Conservation (phyloP, 1,140 invertebrate species). For the Drosophila varians region DNA sequence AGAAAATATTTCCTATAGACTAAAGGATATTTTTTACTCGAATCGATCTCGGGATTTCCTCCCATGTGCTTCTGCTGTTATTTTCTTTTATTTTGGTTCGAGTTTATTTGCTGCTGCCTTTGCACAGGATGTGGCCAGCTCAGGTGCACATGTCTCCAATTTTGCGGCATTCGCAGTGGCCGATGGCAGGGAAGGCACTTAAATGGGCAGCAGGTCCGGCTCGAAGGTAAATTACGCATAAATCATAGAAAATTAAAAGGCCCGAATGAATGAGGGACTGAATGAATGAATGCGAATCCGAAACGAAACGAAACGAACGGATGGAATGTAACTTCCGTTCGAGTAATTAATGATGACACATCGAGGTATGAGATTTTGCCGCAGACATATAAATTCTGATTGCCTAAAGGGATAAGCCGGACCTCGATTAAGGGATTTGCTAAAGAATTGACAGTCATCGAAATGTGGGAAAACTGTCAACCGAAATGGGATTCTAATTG, state of each 20-base stretch:
- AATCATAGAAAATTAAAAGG: conserved; percentile 78
- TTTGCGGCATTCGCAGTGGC: conserved; percentile 4
- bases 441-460: conserved; percentile 22
- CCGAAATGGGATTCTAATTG: conserved; percentile 44
- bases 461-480: conserved; percentile 43
- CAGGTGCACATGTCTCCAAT: conserved; percentile 65
- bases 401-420: conserved; percentile 44
- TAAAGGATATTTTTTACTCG: conserved; percentile 4
- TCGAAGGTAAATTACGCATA: conserved; percentile 62
- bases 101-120: conserved; percentile 37
- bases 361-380: conserved; percentile 29
- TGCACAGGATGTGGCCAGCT: conserved; percentile 63
- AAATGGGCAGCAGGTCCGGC: conserved; percentile 39
- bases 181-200: conserved; percentile 30
- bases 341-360: conserved; percentile 55
- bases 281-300: conserved; percentile 18
- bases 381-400: conserved; percentile 45
- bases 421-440: conserved; percentile 45
- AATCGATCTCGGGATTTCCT: conserved; percentile 1
- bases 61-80: background rate
- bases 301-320: conserved; percentile 21
- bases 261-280: conserved; percentile 20
- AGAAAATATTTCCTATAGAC: background rate
- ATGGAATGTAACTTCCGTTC: conserved; percentile 55
- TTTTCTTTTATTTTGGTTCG: conserved; percentile 15